These are phyloP conservation scores for Pelochelys cantorii DNA, from an alignment of 2,797 vertebrate genomes.

Conservation along the genomic window DNA sequence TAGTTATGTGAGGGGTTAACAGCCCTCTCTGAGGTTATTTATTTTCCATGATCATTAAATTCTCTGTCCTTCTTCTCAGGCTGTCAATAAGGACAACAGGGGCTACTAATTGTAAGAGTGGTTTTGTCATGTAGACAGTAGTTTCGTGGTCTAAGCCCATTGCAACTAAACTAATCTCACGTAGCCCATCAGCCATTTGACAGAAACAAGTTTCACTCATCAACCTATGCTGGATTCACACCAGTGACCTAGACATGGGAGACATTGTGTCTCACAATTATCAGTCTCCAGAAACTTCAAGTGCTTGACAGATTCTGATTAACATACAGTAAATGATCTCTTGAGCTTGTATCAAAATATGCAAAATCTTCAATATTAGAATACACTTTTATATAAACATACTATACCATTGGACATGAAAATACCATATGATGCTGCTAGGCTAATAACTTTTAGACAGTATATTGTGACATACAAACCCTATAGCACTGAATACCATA, in stretches of 20 bases:
- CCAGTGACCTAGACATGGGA: background rate
- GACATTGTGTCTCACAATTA: background rate
- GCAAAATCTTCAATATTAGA: background rate
- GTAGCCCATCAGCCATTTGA: background rate
- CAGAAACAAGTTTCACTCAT: background rate
- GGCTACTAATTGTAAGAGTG: no score
- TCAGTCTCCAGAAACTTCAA: background rate
- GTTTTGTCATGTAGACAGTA: no score
- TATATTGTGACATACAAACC: background rate
- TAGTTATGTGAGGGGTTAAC: no score
- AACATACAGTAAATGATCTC: background rate
- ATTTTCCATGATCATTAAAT: no score
- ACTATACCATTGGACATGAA: background rate
- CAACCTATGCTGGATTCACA: background rate
- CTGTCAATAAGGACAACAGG: no score
- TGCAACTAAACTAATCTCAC: background rate
- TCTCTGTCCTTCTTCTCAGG: no score
- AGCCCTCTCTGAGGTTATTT: no score
- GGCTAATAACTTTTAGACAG: background rate
- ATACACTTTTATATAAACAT: background rate
- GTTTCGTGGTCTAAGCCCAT: no score
- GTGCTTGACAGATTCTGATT: background rate
- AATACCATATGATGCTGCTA: background rate
- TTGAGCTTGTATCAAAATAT: background rate
- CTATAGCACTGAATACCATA: background rate